A percentile compares a stretch with the other conserved stretches of the same genome.
Conservation (phyloP, 2,113 vertebrate genomes). For the Gallinago jamesoni region DNA sequence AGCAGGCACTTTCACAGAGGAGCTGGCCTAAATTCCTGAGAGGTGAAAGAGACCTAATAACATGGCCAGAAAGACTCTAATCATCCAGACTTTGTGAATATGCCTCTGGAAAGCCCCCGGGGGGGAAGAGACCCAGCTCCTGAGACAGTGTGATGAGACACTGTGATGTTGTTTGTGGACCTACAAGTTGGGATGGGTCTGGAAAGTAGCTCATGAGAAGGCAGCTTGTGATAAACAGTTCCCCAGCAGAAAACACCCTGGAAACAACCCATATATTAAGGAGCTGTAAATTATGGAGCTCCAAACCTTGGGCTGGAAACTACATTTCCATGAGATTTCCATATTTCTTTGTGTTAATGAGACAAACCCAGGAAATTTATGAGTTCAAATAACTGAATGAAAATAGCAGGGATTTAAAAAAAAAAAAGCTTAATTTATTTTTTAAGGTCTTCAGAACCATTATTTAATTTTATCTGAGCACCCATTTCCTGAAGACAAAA, state of each 20-base stretch:
- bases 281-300: slow-evolving; percentile 41
- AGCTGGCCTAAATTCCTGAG: slow-evolving; percentile 55
- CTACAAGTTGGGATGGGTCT: slow-evolving; percentile 3
- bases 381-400: not conserved
- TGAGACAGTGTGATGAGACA: not conserved
- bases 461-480: not conserved
- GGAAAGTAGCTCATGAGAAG: not conserved
- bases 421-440: not conserved
- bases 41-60: slow-evolving; percentile 53
- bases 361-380: not conserved
- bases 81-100: not conserved
- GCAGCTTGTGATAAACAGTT: slow-evolving; percentile 7
- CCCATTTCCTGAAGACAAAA: not conserved
- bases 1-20: not conserved
- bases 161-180: slow-evolving; percentile 38
- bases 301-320: slow-evolving; percentile 12
- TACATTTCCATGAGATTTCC: slow-evolving; percentile 42
- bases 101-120: not conserved
- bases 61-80: not conserved
- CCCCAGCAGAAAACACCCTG: slow-evolving; percentile 31
- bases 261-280: slow-evolving; percentile 33
- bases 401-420: not conserved
- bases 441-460: not conserved
- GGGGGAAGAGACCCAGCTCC: not conserved
- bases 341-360: not conserved